These are phyloP conservation scores for Lepeophtheirus salmonis DNA, from an alignment of 1,140 invertebrate genomes.

Conservation along the genomic window DNA sequence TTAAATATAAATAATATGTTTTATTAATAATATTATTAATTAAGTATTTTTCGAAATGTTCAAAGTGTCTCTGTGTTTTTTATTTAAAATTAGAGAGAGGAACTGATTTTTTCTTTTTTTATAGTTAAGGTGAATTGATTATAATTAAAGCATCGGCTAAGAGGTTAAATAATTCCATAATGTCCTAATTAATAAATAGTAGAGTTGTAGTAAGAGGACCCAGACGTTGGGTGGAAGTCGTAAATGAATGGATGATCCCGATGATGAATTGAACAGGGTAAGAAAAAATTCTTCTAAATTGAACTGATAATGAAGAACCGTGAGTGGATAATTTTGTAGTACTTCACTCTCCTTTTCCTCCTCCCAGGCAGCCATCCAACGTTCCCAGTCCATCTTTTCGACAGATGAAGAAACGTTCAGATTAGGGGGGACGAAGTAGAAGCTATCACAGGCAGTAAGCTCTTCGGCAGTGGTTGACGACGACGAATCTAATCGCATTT, in stretches of 20 bases:
- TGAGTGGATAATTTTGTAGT: background rate
- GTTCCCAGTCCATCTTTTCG: background rate
- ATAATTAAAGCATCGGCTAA: background rate
- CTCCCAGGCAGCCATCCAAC: background rate
- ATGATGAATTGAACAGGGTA: background rate
- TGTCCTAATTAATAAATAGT: background rate
- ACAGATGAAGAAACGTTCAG: background rate
- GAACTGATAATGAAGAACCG: background rate
- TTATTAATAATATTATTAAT: background rate
- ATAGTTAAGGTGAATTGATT: no score
- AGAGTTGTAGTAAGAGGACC: background rate
- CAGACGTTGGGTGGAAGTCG: background rate
- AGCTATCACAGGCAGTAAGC: background rate
- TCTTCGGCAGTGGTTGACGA: background rate
- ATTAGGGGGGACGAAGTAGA: background rate
- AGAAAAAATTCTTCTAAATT: background rate
- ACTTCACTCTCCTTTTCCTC: background rate
- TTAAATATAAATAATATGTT: background rate
- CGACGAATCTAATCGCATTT: background rate
- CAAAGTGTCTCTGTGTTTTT: no score
- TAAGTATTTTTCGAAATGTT: no score
- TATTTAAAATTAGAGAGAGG: background rate
- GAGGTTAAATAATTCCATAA: background rate
- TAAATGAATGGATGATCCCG: background rate
- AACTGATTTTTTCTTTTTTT: no score